These are phyloP conservation scores for Pogonomyrmex californicus DNA, from an alignment of 1,140 invertebrate genomes.

Conservation along the genomic window DNA sequence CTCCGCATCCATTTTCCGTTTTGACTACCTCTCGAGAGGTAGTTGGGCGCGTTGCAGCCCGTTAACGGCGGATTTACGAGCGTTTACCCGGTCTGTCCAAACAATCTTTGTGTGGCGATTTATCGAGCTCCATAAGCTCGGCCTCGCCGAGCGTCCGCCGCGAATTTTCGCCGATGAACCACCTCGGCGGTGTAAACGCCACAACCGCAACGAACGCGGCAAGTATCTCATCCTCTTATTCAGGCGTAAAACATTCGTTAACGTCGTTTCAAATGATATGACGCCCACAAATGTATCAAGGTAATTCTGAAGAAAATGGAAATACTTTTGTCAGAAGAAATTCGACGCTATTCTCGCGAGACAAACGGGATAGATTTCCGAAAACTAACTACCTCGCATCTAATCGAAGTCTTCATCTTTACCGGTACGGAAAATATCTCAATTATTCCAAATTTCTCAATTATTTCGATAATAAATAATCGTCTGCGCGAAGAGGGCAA, in stretches of 20 bases:
- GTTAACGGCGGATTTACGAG: constrained; percentile 46
- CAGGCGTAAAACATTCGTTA: neutral
- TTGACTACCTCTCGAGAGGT: constrained; percentile 19
- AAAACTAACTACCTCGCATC: neutral
- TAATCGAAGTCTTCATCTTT: neutral
- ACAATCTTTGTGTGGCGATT: constrained; percentile 29
- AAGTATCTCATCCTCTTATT: neutral
- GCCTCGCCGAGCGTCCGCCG: neutral
- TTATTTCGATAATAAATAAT: neutral
- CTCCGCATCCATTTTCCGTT: neutral
- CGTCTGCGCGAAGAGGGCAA: neutral
- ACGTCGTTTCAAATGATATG: neutral
- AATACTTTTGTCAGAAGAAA: too few relatives aligned
- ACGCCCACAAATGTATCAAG: neutral
- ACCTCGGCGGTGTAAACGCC: neutral
- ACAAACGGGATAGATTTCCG: neutral
- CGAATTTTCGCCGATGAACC: constrained; percentile 20
- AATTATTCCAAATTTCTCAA: too few relatives aligned
- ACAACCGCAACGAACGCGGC: neutral
- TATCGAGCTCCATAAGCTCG: constrained; percentile 24
- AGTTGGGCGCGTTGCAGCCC: constrained; percentile 25
- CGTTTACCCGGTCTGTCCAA: constrained; percentile 47
- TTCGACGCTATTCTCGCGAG: neutral
- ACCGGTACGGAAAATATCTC: neutral
- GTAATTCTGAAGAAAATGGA: neutral